Conservation (phyloP, 2,888 invertebrate genomes). For the Drosophila affinis region DNA sequence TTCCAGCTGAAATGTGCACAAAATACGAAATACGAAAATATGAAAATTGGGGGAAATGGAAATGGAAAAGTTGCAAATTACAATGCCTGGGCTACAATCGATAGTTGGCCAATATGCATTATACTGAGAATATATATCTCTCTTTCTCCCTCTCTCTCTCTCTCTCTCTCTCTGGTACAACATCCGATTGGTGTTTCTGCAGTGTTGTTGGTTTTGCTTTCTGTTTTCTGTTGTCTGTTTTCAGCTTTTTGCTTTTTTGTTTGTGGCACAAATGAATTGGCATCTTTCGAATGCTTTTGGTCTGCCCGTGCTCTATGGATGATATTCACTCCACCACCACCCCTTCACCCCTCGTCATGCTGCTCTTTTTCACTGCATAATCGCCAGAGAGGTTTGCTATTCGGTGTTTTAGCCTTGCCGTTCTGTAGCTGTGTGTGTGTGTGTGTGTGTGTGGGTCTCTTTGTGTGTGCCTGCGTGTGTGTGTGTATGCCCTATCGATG, state of each 20-base stretch:
- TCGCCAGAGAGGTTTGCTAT: slow-evolving; percentile 45
- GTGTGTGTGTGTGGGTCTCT: slow-evolving; percentile 10
- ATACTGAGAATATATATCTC: slow-evolving; percentile 3
- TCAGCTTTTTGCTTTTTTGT: slow-evolving; percentile 32
- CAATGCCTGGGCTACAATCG: slow-evolving; percentile 49
- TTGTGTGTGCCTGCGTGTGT: background rate
- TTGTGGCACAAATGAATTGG: slow-evolving; percentile 74
- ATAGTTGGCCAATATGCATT: slow-evolving; percentile 48
- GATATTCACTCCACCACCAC: slow-evolving; percentile 19
- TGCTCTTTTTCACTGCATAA: slow-evolving; percentile 48
- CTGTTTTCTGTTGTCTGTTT: background rate
- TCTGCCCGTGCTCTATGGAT: slow-evolving; percentile 38
- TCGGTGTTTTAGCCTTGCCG: slow-evolving; percentile 20
- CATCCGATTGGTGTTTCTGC: slow-evolving; percentile 23
- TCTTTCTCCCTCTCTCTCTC: too few species aligned
- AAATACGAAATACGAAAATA: slow-evolving; percentile 5
- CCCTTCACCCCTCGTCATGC: slow-evolving; percentile 5
- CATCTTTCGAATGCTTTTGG: slow-evolving; percentile 66
- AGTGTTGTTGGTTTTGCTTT: slow-evolving; percentile 4
- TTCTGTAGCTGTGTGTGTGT: slow-evolving; percentile 30
- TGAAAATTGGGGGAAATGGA: slow-evolving; percentile 16
- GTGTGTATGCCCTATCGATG: slow-evolving; percentile 48
- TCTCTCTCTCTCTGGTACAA: slow-evolving; percentile 13
- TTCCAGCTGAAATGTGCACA: background rate
- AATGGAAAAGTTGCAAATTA: slow-evolving; percentile 58